Conservation (phyloP, 2,113 vertebrate species). For the Pungitius pungitius region DNA sequence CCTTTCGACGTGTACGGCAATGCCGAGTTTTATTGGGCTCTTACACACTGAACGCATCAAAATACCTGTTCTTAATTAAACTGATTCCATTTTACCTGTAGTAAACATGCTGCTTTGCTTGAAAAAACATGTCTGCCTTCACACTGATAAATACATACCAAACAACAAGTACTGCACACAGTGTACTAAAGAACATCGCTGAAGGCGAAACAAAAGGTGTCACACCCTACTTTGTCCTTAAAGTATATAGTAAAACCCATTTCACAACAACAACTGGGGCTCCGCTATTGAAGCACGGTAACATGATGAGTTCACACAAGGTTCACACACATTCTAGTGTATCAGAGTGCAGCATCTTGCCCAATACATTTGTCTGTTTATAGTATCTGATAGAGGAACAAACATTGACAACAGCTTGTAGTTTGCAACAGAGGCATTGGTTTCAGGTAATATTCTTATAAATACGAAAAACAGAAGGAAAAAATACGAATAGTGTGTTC, state of each 20-base stretch:
- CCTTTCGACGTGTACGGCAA: conserved; percentile 47
- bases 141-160: background rate
- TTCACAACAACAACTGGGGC: conserved; percentile 16
- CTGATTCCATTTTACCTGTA: background rate
- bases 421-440: background rate
- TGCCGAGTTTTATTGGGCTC: background rate
- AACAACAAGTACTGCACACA: background rate
- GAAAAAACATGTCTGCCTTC: background rate
- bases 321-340: background rate
- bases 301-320: conserved; percentile 28
- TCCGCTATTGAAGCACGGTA: conserved; percentile 41
- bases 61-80: background rate
- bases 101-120: background rate
- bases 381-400: background rate
- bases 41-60: background rate
- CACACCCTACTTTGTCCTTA: conserved; percentile 25
- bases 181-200: background rate
- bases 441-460: background rate
- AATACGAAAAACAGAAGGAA: background rate
- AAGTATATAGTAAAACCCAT: conserved; percentile 20
- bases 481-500: too few relatives aligned
- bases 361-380: background rate
- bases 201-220: background rate
- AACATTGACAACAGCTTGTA: background rate
- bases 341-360: background rate